Conservation (phyloP, 2,797 vertebrate species). For the Bradypodion pumilum region DNA sequence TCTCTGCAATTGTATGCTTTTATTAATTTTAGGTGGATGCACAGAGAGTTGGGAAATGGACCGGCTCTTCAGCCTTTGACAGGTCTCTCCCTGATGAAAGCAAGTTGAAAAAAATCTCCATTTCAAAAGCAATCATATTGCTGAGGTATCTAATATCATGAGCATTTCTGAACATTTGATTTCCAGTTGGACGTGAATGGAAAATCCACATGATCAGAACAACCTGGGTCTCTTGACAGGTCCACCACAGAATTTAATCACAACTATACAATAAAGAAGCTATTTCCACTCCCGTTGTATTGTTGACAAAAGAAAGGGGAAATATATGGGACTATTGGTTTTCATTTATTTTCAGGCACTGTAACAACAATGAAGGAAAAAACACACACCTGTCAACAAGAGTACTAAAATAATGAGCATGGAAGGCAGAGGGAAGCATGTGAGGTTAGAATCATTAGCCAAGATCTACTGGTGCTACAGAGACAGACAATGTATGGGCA, state of each 20-base stretch:
- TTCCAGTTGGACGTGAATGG: conserved; percentile 3
- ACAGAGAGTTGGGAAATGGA: neutral
- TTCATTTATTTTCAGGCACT: conserved; percentile 17
- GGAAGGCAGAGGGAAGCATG: neutral
- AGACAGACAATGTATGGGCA: neutral
- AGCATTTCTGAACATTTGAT: rapidly evolving
- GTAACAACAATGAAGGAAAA: neutral
- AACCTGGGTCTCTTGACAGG: rapidly evolving
- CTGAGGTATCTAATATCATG: neutral
- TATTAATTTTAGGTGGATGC: rapidly evolving
- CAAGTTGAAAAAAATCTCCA: neutral
- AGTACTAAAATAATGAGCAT: neutral
- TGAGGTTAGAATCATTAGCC: neutral
- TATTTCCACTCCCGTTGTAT: neutral
- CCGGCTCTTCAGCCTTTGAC: neutral
- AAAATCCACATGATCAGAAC: neutral
- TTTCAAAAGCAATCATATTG: conserved; percentile 10
- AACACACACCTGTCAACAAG: conserved; percentile 2
- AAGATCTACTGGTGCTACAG: neutral
- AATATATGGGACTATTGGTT: neutral
- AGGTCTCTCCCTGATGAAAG: neutral
- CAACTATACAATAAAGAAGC: conserved; percentile 5
- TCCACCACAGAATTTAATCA: neutral
- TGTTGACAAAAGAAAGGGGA: conserved; percentile 25
- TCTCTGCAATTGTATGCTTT: rapidly evolving